Percentiles rank a stretch among this genome's conserved stretches.
Evolutionary conservation across 1,140 invertebrate genomes (phyloP).

Genomic region (Drosophila rufa): DNA sequence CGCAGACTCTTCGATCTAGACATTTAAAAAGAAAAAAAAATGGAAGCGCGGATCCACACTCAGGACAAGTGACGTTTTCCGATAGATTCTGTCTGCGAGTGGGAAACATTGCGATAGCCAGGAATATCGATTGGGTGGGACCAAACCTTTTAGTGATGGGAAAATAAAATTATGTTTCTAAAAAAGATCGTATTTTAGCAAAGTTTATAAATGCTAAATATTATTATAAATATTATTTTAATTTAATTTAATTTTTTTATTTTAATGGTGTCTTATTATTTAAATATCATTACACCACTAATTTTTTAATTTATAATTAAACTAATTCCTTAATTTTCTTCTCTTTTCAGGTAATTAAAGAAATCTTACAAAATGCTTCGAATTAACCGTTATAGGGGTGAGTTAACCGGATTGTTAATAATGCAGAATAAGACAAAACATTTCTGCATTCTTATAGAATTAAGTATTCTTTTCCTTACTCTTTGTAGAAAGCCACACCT

Average conservation of each 20-base stretch:
- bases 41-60: neutral
- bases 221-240: neutral
- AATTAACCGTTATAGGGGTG: slow-evolving; percentile 72
- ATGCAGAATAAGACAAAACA: neutral
- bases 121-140: neutral
- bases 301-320: neutral
- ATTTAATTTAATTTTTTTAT: no score
- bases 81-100: slow-evolving; percentile 20
- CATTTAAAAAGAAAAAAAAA: slow-evolving; percentile 29
- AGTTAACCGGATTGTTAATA: slow-evolving; percentile 21
- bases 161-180: no score
- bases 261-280: neutral
- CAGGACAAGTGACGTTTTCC: slow-evolving; percentile 43
- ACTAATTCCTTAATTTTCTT: slow-evolving; percentile 3
- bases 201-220: neutral
- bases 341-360: slow-evolving; percentile 70
- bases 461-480: slow-evolving; percentile 1
- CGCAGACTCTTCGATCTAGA: slow-evolving; percentile 63
- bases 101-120: neutral
- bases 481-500: slow-evolving; percentile 52
- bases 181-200: no score
- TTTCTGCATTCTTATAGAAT: slow-evolving; percentile 3
- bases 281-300: slow-evolving; percentile 1
- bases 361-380: slow-evolving; percentile 52
- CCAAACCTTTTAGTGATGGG: no score